Evolutionary conservation across 2,888 invertebrate genomes (phyloP).

Genomic region (Tethea ocularis): DNA sequence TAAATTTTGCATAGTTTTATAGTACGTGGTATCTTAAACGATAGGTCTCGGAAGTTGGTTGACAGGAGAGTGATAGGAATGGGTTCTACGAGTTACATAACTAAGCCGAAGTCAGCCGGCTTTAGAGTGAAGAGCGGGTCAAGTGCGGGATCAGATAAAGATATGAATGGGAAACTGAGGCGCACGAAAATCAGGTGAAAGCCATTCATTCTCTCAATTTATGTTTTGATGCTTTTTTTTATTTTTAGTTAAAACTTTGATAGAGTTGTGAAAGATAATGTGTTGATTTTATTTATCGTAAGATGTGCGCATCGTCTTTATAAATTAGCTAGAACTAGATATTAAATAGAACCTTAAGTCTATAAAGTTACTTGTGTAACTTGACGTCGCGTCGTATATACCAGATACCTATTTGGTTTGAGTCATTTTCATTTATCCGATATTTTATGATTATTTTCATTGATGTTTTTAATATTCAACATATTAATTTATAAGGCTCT

Average conservation of each 20-base stretch:
- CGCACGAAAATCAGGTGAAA: slow-evolving; percentile 68
- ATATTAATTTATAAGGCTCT: too few relatives aligned
- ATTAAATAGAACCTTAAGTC: too few relatives aligned
- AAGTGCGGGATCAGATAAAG: slow-evolving; percentile 74
- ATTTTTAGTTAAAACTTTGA: neutral
- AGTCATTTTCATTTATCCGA: too few relatives aligned
- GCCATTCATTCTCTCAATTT: slow-evolving; percentile 22
- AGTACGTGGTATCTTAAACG: slow-evolving; percentile 16
- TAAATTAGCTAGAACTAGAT: neutral
- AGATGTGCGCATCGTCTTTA: neutral
- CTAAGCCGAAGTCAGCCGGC: slow-evolving; percentile 66
- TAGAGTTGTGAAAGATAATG: neutral
- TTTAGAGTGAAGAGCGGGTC: slow-evolving; percentile 74
- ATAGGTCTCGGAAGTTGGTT: slow-evolving; percentile 20
- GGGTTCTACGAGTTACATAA: slow-evolving; percentile 78
- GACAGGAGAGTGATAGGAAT: slow-evolving; percentile 43
- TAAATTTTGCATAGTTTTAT: slow-evolving; percentile 39
- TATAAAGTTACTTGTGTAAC: too few relatives aligned
- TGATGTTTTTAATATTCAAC: too few relatives aligned
- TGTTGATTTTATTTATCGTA: neutral
- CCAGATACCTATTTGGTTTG: too few relatives aligned
- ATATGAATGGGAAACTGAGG: slow-evolving; percentile 73
- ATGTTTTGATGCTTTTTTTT: neutral
- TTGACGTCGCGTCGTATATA: too few relatives aligned
- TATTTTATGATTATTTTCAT: too few relatives aligned